These are phyloP conservation scores for Morelia viridis DNA, from an alignment of 2,797 vertebrate species.

Conservation along the genomic window DNA sequence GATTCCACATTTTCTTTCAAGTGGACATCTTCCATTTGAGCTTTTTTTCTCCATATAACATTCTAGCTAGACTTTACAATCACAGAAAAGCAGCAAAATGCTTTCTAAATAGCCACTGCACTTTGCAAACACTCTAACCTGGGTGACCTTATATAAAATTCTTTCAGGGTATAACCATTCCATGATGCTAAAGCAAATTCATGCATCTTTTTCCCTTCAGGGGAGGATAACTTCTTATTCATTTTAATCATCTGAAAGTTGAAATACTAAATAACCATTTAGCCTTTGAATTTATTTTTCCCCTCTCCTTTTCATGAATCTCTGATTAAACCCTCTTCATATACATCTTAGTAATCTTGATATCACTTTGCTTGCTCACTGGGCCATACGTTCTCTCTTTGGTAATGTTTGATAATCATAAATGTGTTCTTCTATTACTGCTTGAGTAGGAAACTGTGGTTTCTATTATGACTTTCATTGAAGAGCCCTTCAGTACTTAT, in stretches of 20 bases:
- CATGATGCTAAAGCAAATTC: neutral
- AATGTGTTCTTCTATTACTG: neutral
- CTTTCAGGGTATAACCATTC: neutral
- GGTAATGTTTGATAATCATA: neutral
- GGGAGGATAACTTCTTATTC: neutral
- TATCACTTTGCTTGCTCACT: neutral
- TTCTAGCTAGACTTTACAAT: neutral
- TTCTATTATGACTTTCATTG: neutral
- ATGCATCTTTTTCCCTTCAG: neutral
- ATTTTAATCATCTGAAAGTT: constrained; percentile 10
- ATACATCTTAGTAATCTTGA: neutral
- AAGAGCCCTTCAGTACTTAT: constrained; percentile 19
- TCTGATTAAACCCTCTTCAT: neutral
- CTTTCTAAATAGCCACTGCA: neutral
- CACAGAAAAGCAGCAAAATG: neutral
- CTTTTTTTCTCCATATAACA: neutral
- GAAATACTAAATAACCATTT: constrained; percentile 18
- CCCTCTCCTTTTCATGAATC: neutral
- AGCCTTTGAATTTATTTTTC: neutral
- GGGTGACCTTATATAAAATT: neutral
- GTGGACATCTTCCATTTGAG: neutral
- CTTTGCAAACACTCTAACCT: neutral
- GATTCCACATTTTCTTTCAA: fast-evolving
- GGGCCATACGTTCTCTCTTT: neutral
- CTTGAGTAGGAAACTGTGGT: neutral